Evolutionary conservation across 2,888 invertebrate species (phyloP).

Genomic region (Eueremaeus valkanovi): DNA sequence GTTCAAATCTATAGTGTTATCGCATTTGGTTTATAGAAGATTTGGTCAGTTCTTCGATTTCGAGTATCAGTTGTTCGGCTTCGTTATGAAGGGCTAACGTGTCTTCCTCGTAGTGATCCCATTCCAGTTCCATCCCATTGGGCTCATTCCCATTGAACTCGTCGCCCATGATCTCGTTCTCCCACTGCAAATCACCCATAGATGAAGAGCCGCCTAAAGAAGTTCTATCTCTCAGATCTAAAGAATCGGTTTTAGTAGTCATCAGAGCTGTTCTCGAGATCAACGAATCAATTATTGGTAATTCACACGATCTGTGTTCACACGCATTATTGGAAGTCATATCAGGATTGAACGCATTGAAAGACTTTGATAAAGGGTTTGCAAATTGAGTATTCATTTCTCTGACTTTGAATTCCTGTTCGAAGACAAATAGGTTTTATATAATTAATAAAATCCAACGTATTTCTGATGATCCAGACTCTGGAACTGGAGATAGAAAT

Average conservation of each 20-base stretch:
- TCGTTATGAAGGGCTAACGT: neutral
- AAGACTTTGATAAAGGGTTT: neutral
- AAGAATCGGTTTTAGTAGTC: neutral
- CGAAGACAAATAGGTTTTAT: neutral
- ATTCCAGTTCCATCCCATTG: too few relatives aligned
- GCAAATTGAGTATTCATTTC: neutral
- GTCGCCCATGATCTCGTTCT: neutral
- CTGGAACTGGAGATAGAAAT: too few relatives aligned
- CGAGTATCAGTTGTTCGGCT: neutral
- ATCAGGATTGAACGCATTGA: neutral
- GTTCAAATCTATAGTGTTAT: neutral
- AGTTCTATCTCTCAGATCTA: neutral
- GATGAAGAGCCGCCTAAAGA: conserved; percentile 5
- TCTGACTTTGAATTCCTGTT: neutral
- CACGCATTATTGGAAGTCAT: neutral
- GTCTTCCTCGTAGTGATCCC: conserved; percentile 8
- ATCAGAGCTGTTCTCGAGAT: neutral
- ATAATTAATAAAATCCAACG: neutral
- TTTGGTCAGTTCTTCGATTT: neutral
- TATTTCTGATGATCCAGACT: neutral
- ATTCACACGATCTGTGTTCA: neutral
- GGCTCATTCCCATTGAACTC: neutral
- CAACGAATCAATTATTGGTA: conserved; percentile 2
- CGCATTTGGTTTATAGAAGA: neutral
- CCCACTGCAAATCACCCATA: conserved; percentile 7